Base-by-base conservation (phyloP, 2,113 vertebrate species). In the Eurystomus gularis region DNA sequence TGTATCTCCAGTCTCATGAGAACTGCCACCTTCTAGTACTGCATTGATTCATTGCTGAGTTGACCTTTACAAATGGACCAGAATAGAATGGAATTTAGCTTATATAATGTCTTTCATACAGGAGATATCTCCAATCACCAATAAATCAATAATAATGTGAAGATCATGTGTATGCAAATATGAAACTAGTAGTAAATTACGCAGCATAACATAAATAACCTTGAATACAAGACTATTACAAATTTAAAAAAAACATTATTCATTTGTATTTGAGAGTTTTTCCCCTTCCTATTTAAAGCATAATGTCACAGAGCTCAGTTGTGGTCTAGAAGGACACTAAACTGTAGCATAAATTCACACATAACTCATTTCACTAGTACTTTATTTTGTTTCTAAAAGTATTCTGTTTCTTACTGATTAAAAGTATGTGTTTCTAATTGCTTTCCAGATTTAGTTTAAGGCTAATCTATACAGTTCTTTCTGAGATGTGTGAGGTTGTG, bases 11-110 rank as follows among this genome's bases (percentile, higher is more conserved):
- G 57, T 93, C 92, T 84, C 96, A 88, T 42, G 93, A 93, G 95
- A 94, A 26, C 61, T 92, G 48, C 65, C 61, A 68, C 37, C 40
- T 86, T 95, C 94, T 71, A 91, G 52, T 57, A 64, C n/a, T 72
- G 83, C 80, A 95, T 82, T 88, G 92, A 96, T 96, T 95, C 82
- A 84, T 86, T 92, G 61, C 61, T 84, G 68, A 69, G 76, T 11
- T 96, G 94, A 93, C 92, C 95, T 94, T 96, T 95, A 92, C 26
- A 61, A 78, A 81, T 29, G 6, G 44, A 64, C 82, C 37, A 76
- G 79, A 91, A 82, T 29, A 88, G 55, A 95, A 90, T 29, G 37
- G 73, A 82, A 76, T 84, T 86, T 44, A 46, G 61, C 76, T 89
- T 88, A 49, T 71, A 57, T 42, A 57, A 71, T 13, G 20, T 40